Evolutionary conservation across 2,797 vertebrate species (phyloP), one percentile per base, ranked within the genome.

Genomic region (Lithobates sylvaticus): DNA sequence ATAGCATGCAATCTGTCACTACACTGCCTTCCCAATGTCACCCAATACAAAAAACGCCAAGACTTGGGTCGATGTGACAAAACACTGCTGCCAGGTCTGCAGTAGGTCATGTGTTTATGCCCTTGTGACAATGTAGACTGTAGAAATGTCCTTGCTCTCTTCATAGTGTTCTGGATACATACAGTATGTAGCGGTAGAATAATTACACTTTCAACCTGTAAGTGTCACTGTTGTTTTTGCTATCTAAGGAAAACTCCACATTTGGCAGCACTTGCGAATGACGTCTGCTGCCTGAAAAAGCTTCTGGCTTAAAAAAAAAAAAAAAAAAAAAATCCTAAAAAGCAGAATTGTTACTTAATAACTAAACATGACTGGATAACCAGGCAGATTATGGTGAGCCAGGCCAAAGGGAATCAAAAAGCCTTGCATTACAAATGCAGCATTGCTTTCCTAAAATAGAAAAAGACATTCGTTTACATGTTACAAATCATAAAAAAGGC

Each of bases 321-420:
- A 72, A 61, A 54, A 70, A 47, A 73, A 36, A 12, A 26, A 72
- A 81, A 81, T 82, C 69, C 80, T 73, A 71, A 82, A 82, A 82
- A 82, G 70, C 70, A 61, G 54, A 61, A 61, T 61, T 61, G 54
- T 61, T 61, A 61, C 54, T 61, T 23, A 61, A 61, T 61, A 61
- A 23, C 54, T 61, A 61, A 61, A 61, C 21, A 61, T 2, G 21
- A 23, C 5, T 61, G 54, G 21, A 61, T 61, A 8, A n/a, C 54
- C 54, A 23, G 2, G 1, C 18, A 23, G 54, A 12, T 21, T 61
- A 21, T 61, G 54, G 21, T 2, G 54, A 61, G 54, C 21, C 54
- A 21, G 54, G 54, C 54, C 54, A 21, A 47, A 61, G 54, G 6
- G 54, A 61, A 61, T 23, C 54, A 23, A 54, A 16, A 54, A 23